Conservation (phyloP, 1,140 invertebrate species). For the Laupala kohalensis region DNA sequence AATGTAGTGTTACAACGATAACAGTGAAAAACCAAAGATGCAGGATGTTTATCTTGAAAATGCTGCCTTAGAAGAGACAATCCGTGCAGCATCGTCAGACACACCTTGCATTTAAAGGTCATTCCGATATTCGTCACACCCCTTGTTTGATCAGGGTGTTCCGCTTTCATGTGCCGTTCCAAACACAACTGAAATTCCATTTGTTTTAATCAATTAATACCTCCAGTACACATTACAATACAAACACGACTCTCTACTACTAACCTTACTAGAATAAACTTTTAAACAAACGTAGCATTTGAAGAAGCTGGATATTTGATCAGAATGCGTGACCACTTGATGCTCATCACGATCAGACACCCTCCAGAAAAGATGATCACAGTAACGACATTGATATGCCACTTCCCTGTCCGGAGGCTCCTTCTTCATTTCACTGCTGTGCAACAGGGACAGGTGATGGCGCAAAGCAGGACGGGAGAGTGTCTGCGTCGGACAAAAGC, state of each 20-base stretch:
- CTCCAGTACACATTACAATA: background rate
- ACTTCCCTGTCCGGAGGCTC: constrained; percentile 7
- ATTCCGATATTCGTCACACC: constrained; percentile 9
- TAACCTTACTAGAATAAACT: constrained; percentile 15
- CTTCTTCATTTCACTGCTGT: constrained; percentile 5
- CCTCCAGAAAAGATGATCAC: constrained; percentile 12
- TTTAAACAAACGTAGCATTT: constrained; percentile 16
- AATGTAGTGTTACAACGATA: constrained; percentile 15
- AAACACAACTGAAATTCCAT: constrained; percentile 13
- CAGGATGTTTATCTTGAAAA: constrained; percentile 14
- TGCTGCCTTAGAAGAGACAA: constrained; percentile 12
- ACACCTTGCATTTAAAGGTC: constrained; percentile 15
- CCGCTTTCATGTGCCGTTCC: constrained; percentile 12
- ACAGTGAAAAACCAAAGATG: constrained; percentile 17
- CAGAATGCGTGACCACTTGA: constrained; percentile 14
- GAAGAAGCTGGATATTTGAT: constrained; percentile 10
- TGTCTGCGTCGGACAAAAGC: constrained; percentile 14
- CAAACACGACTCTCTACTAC: background rate
- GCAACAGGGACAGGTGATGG: constrained; percentile 10
- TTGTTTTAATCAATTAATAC: background rate
- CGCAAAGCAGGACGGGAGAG: constrained; percentile 10
- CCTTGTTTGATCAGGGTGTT: constrained; percentile 6
- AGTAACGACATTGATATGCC: constrained; percentile 13
- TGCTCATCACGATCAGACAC: constrained; percentile 13
- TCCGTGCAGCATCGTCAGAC: background rate